Evolutionary conservation across 2,113 vertebrate genomes (phyloP).

Genomic region (Trochalopteron elliotii): DNA sequence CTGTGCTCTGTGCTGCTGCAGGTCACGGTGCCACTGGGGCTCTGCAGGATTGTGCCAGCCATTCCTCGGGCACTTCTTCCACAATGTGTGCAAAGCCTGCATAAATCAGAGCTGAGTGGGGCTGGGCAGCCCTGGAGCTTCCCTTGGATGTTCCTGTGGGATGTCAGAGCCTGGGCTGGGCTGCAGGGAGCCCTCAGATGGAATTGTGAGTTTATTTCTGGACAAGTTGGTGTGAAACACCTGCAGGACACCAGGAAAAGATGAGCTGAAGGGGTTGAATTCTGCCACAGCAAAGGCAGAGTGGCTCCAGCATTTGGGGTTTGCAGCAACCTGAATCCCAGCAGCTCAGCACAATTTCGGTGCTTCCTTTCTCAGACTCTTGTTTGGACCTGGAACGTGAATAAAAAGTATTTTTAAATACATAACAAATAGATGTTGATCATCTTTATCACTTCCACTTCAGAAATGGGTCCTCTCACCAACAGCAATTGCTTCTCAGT

Average conservation of each 20-base stretch:
- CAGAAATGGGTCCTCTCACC: not conserved
- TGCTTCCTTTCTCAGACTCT: not conserved
- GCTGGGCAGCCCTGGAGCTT: fast-evolving
- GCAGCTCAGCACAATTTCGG: not conserved
- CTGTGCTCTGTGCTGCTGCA: not conserved
- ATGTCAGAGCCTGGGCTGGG: not conserved
- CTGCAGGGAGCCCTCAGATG: not conserved
- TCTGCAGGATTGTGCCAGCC: not conserved
- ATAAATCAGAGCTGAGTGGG: not conserved
- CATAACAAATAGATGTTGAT: not conserved
- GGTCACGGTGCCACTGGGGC: slow-evolving; percentile 43
- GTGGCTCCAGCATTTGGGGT: not conserved
- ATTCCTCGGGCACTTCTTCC: not conserved
- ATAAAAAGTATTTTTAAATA: not conserved
- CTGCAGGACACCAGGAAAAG: not conserved
- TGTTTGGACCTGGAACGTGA: not conserved
- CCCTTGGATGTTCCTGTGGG: fast-evolving
- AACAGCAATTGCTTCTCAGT: not conserved
- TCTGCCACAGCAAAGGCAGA: not conserved
- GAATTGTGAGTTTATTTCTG: not conserved
- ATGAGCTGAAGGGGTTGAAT: not conserved
- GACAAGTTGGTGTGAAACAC: fast-evolving
- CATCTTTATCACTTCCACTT: not conserved
- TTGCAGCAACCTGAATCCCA: not conserved
- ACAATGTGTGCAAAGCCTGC: not conserved